Conservation (phyloP, 2,113 vertebrate species). For the Cygnus buccinator region DNA sequence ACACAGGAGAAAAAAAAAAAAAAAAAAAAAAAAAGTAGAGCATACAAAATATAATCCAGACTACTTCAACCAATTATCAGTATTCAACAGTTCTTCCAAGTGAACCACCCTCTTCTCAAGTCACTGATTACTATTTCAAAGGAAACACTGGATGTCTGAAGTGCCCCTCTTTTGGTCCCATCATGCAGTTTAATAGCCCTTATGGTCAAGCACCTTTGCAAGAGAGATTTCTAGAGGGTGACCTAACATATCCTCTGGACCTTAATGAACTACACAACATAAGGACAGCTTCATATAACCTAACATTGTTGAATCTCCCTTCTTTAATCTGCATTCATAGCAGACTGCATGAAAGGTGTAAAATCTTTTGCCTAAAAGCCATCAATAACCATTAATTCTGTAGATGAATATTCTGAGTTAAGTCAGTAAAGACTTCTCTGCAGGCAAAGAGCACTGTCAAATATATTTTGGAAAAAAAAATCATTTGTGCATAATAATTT, state of each 20-base stretch:
- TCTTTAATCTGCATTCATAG: background rate
- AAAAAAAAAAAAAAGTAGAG: background rate
- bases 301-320: background rate
- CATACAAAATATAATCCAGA: conserved; percentile 37
- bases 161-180: background rate
- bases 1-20: background rate
- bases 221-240: conserved; percentile 10
- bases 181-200: background rate
- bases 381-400: background rate
- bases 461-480: background rate
- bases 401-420: background rate
- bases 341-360: background rate
- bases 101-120: conserved; percentile 16
- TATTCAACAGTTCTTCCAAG: conserved; percentile 23
- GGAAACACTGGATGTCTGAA: conserved; percentile 41
- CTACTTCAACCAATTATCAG: conserved; percentile 28
- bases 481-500: background rate
- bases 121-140: conserved; percentile 49
- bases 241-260: conserved; percentile 13
- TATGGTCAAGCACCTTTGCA: conserved; percentile 21
- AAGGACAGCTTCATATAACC: background rate
- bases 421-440: background rate
- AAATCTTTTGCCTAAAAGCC: background rate
- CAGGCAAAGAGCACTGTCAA: background rate
- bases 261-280: background rate